Evolutionary conservation across 2,888 invertebrate genomes (phyloP).

Genomic region (Phalera bucephala): DNA sequence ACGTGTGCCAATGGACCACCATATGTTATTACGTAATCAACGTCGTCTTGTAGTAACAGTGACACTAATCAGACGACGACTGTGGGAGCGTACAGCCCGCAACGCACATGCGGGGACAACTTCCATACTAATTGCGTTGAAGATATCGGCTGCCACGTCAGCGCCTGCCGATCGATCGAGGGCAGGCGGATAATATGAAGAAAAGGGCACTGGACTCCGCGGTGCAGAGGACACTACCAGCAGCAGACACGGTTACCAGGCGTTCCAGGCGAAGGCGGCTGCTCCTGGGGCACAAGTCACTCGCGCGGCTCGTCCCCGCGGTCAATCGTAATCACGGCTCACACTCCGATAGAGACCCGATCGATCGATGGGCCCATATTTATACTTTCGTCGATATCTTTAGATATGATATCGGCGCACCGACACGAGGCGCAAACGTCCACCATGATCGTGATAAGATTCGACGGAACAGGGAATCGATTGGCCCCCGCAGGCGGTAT

Average conservation of each 20-base stretch:
- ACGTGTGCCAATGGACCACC: slow-evolving; percentile 67
- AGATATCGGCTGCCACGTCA: slow-evolving; percentile 26
- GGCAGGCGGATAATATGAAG: slow-evolving; percentile 9
- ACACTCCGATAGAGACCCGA: slow-evolving; percentile 78
- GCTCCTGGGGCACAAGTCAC: slow-evolving; percentile 38
- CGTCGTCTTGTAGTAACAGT: slow-evolving; percentile 42
- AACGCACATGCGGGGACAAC: background rate
- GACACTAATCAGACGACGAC: slow-evolving; percentile 37
- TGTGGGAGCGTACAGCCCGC: background rate
- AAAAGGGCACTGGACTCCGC: slow-evolving; percentile 13
- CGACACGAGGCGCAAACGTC: slow-evolving; percentile 73
- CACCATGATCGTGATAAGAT: slow-evolving; percentile 80
- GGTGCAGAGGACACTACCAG: slow-evolving; percentile 27
- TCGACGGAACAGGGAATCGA: slow-evolving; percentile 69
- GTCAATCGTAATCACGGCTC: slow-evolving; percentile 67
- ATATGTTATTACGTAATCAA: slow-evolving; percentile 73
- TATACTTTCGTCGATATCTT: slow-evolving; percentile 81
- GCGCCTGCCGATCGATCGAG: slow-evolving; percentile 4
- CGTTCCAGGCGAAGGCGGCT: slow-evolving; percentile 8
- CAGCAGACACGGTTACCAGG: slow-evolving; percentile 1
- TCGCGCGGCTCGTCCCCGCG: slow-evolving; percentile 42
- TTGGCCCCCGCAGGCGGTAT: slow-evolving; percentile 70
- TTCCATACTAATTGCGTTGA: background rate
- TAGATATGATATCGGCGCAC: slow-evolving; percentile 76
- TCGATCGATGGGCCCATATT: slow-evolving; percentile 82